Evolutionary conservation across 2,113 vertebrate genomes (phyloP), one percentile per base, ranked within the genome.

Genomic region (Riparia riparia): DNA sequence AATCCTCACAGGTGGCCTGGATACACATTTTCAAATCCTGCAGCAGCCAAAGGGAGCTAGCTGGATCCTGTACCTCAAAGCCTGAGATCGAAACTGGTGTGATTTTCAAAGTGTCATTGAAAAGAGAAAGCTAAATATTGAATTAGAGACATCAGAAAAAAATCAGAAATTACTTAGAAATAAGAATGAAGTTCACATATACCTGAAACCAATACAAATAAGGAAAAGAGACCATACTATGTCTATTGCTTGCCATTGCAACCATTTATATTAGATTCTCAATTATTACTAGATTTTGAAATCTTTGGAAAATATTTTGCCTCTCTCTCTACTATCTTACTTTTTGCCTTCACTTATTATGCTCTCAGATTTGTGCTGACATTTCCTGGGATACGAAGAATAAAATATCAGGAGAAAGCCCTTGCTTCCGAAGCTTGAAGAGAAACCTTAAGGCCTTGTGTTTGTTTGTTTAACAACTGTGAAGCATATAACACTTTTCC

Each of bases 81-180:
- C 7, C 17, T 12, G 29, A 54, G 14, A 65, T 31, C 0, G 0
- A 88, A 69, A 44, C 15, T 12, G 6, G 2, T 34, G 10, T 29
- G 25, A 58, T 86, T 80, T 92, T 51, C 47, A 28, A 83, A 80
- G 45, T 7, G 63, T 1, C 20, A 42, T 8, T 50, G n/a, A 29
- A 3, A 86, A 39, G 16, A 54, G 82, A 76, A 64, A 39, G 3
- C 2, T 31, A 17, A 50, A 74, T 41, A 45, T 45, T 57, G 13
- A 66, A 51, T 47, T 56, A 29, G 4, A 79, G 50, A 44, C 0
- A 2, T 11, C 13, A 37, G 8, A 8, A 31, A 89, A 61, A 76
- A 49, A 5, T 74, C 10, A 51, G 22, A 6, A 74, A 60, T 24
- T 84, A 49, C 9, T 41, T 57, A 66, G 31, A 86, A 90, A 60